These are phyloP conservation scores for Halictus ligatus DNA, from an alignment of 2,888 invertebrate genomes.

Conservation along the genomic window DNA sequence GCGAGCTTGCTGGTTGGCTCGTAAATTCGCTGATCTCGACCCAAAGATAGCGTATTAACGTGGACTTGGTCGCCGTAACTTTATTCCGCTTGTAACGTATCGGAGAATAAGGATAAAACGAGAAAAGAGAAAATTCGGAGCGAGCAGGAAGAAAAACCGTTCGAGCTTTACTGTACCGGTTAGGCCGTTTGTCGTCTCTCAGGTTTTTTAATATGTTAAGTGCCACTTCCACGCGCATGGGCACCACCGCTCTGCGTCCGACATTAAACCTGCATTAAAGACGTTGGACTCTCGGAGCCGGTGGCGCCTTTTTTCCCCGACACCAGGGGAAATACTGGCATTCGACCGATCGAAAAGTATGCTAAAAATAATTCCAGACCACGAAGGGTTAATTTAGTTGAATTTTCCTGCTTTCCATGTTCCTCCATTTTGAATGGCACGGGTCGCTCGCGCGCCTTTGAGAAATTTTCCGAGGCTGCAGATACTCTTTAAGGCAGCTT, in stretches of 20 bases:
- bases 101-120: background rate
- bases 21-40: background rate
- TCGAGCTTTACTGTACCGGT: background rate
- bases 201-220: conserved; percentile 5
- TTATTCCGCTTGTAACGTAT: background rate
- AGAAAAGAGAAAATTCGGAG: background rate
- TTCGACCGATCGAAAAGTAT: background rate
- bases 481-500: background rate
- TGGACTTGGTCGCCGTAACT: background rate
- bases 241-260: background rate
- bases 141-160: background rate
- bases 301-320: background rate
- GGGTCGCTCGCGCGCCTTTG: background rate
- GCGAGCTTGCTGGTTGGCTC: background rate
- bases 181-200: background rate
- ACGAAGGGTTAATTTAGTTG: background rate
- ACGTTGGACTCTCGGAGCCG: background rate
- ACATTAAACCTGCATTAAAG: conserved; percentile 7
- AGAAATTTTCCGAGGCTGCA: background rate
- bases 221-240: background rate
- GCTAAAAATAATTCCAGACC: background rate
- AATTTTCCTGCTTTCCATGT: background rate
- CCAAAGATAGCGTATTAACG: conserved; percentile 1
- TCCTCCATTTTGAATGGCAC: background rate
- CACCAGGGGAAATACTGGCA: background rate